These are phyloP conservation scores for Apotomis capreana DNA, from an alignment of 2,888 invertebrate genomes.

Conservation along the genomic window DNA sequence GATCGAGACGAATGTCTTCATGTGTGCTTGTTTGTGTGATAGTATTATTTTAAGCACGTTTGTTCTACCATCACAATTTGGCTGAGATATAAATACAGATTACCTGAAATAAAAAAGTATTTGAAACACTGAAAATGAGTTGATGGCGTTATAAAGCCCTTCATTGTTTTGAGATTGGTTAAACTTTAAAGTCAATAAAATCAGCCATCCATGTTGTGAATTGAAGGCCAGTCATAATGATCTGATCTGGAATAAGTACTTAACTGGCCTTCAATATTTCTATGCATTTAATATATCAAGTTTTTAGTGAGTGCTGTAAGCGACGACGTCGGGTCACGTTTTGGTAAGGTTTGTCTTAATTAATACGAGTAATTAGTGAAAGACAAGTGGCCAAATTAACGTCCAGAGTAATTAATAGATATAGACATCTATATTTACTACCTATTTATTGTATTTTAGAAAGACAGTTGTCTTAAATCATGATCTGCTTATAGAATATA, in stretches of 20 bases:
- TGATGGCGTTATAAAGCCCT: background rate
- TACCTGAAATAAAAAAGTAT: background rate
- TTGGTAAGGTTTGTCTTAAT: conserved; percentile 57
- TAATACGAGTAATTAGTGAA: conserved; percentile 63
- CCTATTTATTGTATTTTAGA: conserved; percentile 41
- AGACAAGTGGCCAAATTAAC: conserved; percentile 81
- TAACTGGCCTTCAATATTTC: conserved; percentile 22
- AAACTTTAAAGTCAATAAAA: conserved; percentile 10
- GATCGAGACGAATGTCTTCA: conserved; percentile 40
- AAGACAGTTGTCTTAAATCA: conserved; percentile 26
- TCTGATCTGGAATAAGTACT: background rate
- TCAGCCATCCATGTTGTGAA: conserved; percentile 12
- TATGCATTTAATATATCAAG: conserved; percentile 39
- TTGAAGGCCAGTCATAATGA: conserved; percentile 7
- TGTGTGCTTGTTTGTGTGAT: conserved; percentile 64
- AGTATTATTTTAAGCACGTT: conserved; percentile 42
- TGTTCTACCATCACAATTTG: conserved; percentile 10
- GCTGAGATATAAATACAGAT: background rate
- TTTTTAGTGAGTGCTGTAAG: conserved; percentile 32
- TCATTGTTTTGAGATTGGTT: conserved; percentile 1
- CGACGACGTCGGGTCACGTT: conserved; percentile 31
- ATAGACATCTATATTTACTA: conserved; percentile 47
- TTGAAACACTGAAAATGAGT: conserved; percentile 3
- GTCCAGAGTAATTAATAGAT: conserved; percentile 66
- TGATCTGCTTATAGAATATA: conserved; percentile 24